phyloP scores from a whole-genome alignment of 2,113 vertebrate species.

The Percopsis transmontana region DNA sequence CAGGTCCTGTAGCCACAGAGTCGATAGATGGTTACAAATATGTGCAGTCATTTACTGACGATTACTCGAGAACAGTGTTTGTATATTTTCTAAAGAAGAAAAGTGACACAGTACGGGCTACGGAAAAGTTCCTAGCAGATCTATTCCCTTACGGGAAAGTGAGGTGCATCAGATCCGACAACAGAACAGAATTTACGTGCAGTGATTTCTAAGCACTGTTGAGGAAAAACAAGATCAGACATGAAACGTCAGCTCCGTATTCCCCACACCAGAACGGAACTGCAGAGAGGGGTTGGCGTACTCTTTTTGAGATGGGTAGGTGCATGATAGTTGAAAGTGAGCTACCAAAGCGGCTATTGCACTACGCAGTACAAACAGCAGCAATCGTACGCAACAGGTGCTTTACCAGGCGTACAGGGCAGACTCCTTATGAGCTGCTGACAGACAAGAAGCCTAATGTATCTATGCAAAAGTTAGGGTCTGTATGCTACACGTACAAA shows the following conservation, averaged over 20 bases:
- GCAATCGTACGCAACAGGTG: neutral
- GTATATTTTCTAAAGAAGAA: too few relatives aligned
- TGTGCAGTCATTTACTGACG: too few relatives aligned
- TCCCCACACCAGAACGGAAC: constrained; percentile 48
- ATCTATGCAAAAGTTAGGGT: constrained; percentile 28
- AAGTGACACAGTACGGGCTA: too few relatives aligned
- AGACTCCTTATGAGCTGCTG: neutral
- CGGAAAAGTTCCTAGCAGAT: too few relatives aligned
- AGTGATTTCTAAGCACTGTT: constrained; percentile 24
- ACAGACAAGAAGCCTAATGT: neutral
- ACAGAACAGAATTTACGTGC: too few relatives aligned
- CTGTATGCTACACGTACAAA: constrained; percentile 18
- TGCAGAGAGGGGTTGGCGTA: too few relatives aligned
- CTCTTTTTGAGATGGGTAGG: too few relatives aligned
- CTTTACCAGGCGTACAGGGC: neutral
- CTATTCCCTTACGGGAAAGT: constrained; percentile 28
- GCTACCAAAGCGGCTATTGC: constrained; percentile 11
- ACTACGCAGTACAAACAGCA: neutral
- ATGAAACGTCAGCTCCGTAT: constrained; percentile 36
- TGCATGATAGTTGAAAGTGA: constrained; percentile 10
- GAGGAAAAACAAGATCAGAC: constrained; percentile 32
- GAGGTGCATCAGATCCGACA: too few relatives aligned
- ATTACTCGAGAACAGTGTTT: too few relatives aligned
- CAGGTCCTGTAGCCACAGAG: too few relatives aligned
- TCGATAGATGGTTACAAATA: too few relatives aligned